Evolutionary conservation across 2,888 invertebrate species (phyloP), one percentile per base, ranked within the genome.

Genomic region (Aphrophora alni): DNA sequence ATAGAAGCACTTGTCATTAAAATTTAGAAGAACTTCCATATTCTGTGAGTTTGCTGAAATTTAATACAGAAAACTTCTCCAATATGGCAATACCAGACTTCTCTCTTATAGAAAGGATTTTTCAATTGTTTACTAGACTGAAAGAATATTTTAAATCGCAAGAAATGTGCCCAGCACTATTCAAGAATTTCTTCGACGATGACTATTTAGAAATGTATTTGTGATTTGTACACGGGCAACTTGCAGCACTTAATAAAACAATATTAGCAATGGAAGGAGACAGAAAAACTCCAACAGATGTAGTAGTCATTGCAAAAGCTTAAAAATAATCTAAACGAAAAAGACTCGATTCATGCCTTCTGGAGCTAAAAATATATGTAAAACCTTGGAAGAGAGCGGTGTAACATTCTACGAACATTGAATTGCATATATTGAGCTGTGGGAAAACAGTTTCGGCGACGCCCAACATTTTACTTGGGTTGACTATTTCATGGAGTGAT

Each of bases 11-110:
- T 87, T 69, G 82, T 87, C 78, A 77, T 82, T n/a, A 87, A 88
- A 84, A 85, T 87, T 73, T 87, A 86, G 82, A 84, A 83, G 38
- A 84, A 87, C 85, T 87, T 88, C 82, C 83, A 85, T 79, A 87
- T 86, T 87, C 83, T 87, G 86, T 82, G 84, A 86, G 51, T 83
- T 81, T 75, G 86, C 84, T 77, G 84, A 85, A 28, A 83, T 85
- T 21, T 3, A 68, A 10, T 68, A 68, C 68, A 84, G 83, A 82
- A 84, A 83, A 77, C 33, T 81, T 83, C 8, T 8, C n/a, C 83
- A n/a, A n/a, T n/a, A 86, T 81, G 83, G 83, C 72, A 85, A 85
- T 71, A 86, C 85, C 27, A 82, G 84, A 82, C 86, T 84, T 84
- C 85, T 86, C 69, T 83, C 85, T 85, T 27, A 77, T 87, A 21